Evolutionary conservation across 2,113 vertebrate species (phyloP).

Genomic region (Notiomystis cincta): DNA sequence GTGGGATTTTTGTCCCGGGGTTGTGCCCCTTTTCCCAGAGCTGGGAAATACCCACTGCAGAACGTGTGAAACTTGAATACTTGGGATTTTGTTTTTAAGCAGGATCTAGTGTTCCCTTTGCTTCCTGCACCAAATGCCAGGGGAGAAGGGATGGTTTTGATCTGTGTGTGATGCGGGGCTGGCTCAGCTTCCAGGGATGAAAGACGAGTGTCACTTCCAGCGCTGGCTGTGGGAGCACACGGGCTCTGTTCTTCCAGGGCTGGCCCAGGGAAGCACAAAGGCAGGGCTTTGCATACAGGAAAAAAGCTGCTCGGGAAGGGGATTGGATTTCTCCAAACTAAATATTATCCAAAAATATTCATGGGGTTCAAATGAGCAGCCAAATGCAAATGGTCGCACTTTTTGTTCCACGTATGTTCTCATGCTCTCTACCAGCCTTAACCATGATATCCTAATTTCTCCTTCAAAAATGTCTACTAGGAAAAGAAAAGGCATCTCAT

Average conservation of each 20-base stretch:
- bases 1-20: not conserved
- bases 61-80: not conserved
- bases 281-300: slow-evolving; percentile 1
- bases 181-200: slow-evolving; percentile 17
- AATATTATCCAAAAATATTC: slow-evolving; percentile 8
- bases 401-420: not conserved
- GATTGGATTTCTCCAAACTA: slow-evolving; percentile 44
- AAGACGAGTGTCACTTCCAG: not conserved
- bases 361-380: not conserved
- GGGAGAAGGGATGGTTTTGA: slow-evolving; percentile 17
- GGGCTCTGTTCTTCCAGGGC: not conserved
- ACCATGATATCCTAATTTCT: not conserved
- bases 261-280: not conserved
- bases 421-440: not conserved
- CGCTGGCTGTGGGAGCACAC: not conserved
- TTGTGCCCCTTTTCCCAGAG: not conserved
- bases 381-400: slow-evolving; percentile 1
- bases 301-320: not conserved
- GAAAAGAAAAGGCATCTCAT: not conserved
- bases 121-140: not conserved
- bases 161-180: not conserved
- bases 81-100: not conserved
- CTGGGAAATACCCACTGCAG: not conserved
- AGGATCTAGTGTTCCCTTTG: not conserved
- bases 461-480: not conserved